These are phyloP conservation scores for Saturnia japonica DNA, from an alignment of 2,888 invertebrate species.

Conservation along the genomic window DNA sequence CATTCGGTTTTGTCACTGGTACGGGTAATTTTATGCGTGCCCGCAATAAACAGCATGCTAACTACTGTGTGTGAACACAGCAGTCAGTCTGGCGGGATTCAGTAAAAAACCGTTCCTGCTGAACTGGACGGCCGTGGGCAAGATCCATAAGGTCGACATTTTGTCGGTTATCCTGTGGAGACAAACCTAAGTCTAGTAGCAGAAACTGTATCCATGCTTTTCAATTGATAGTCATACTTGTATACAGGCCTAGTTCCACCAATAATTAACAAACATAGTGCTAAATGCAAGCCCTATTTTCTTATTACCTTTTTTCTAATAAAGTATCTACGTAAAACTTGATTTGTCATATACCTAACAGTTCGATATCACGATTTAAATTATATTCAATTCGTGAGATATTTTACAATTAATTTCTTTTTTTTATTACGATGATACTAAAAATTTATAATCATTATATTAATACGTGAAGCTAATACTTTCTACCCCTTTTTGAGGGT, in stretches of 20 bases:
- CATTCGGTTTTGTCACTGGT: too few species aligned
- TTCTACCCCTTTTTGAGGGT: too few species aligned
- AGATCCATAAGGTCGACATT: not conserved
- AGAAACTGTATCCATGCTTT: not conserved
- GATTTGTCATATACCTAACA: not conserved
- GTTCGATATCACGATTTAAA: not conserved
- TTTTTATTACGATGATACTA: not conserved
- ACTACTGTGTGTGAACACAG: too few species aligned
- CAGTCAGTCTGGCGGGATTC: too few species aligned
- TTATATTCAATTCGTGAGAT: slow-evolving; percentile 1
- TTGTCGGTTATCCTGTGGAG: not conserved
- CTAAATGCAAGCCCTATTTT: not conserved
- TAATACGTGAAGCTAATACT: too few species aligned
- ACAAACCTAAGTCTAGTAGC: not conserved
- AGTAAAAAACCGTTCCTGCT: too few species aligned
- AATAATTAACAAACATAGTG: not conserved
- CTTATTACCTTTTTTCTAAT: not conserved
- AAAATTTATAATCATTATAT: not conserved
- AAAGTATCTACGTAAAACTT: not conserved
- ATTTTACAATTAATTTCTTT: not conserved
- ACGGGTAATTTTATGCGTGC: too few species aligned
- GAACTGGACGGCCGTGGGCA: too few species aligned
- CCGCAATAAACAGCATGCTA: too few species aligned
- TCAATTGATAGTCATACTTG: not conserved
- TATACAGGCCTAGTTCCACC: not conserved